Conservation (phyloP, 2,888 invertebrate species). For the Bibio marci region DNA sequence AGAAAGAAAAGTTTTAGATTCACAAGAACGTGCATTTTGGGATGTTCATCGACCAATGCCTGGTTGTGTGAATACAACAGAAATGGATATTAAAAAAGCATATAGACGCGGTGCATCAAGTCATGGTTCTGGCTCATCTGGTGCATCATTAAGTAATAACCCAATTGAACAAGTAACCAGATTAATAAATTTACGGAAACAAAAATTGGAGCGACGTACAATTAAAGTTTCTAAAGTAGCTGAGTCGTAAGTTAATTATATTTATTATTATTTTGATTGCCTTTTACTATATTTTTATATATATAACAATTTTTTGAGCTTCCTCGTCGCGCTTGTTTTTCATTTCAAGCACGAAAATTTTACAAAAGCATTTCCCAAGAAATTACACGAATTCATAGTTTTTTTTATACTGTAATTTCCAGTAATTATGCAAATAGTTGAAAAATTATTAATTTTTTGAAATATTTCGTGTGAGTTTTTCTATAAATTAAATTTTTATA, state of each 20-base stretch:
- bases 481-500: no score
- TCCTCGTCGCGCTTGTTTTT: no score
- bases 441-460: no score
- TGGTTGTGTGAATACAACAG: slow-evolving; percentile 97
- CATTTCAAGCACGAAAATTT: no score
- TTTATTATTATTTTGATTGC: not conserved
- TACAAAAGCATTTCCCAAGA: no score
- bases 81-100: slow-evolving; percentile 94
- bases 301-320: no score
- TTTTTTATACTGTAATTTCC: no score
- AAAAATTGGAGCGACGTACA: slow-evolving; percentile 69
- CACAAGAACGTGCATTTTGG: slow-evolving; percentile 99
- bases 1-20: slow-evolving; percentile 94
- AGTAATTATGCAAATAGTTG: no score
- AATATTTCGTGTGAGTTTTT: no score
- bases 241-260: slow-evolving; percentile 61
- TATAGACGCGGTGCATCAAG: slow-evolving; percentile 40
- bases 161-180: slow-evolving; percentile 31
- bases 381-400: no score
- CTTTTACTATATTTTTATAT: not conserved
- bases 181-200: slow-evolving; percentile 58
- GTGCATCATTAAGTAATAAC: slow-evolving; percentile 28
- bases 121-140: slow-evolving; percentile 29
- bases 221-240: slow-evolving; percentile 87
- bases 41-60: slow-evolving; percentile 99